Conservation (phyloP, 2,797 vertebrate genomes). For the Smutsia gigantea region DNA sequence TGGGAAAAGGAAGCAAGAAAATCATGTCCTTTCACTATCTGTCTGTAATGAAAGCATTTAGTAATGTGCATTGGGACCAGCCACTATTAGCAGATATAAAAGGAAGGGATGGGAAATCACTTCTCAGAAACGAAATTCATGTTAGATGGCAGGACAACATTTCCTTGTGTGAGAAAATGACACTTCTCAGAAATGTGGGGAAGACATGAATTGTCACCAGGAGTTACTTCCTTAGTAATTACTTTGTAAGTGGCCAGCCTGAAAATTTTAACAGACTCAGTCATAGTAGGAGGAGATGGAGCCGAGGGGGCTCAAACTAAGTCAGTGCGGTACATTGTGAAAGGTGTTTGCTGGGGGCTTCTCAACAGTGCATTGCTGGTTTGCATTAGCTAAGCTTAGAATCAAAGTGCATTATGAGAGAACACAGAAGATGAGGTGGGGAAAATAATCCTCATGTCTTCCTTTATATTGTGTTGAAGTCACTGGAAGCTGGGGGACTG, state of each 20-base stretch:
- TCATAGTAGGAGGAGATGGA: slow-evolving; percentile 40
- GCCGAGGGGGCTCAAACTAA: slow-evolving; percentile 58
- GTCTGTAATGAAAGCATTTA: slow-evolving; percentile 20
- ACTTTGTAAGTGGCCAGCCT: slow-evolving; percentile 72
- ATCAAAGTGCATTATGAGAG: slow-evolving; percentile 60
- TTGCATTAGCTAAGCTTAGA: slow-evolving; percentile 67
- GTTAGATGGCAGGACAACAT: slow-evolving; percentile 65
- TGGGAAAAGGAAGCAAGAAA: slow-evolving; percentile 8
- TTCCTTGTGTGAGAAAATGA: slow-evolving; percentile 70
- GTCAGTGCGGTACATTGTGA: slow-evolving; percentile 36
- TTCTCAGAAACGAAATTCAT: slow-evolving; percentile 5
- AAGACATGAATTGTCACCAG: slow-evolving; percentile 57
- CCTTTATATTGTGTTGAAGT: neutral
- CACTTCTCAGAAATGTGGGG: slow-evolving; percentile 61
- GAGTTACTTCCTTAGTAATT: slow-evolving; percentile 71
- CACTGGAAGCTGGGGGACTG: neutral
- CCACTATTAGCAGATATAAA: neutral
- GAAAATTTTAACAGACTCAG: slow-evolving; percentile 72
- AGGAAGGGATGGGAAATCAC: slow-evolving; percentile 40
- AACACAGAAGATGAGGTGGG: slow-evolving; percentile 63
- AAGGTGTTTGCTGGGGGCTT: slow-evolving; percentile 27
- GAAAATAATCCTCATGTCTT: slow-evolving; percentile 12
- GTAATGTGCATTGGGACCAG: neutral
- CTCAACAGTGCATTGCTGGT: slow-evolving; percentile 76
- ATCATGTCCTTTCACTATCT: neutral